A percentile compares a stretch with the other conserved stretches of the same genome.
phyloP scores from a whole-genome alignment of 2,113 vertebrate genomes.

The Nestor notabilis region DNA sequence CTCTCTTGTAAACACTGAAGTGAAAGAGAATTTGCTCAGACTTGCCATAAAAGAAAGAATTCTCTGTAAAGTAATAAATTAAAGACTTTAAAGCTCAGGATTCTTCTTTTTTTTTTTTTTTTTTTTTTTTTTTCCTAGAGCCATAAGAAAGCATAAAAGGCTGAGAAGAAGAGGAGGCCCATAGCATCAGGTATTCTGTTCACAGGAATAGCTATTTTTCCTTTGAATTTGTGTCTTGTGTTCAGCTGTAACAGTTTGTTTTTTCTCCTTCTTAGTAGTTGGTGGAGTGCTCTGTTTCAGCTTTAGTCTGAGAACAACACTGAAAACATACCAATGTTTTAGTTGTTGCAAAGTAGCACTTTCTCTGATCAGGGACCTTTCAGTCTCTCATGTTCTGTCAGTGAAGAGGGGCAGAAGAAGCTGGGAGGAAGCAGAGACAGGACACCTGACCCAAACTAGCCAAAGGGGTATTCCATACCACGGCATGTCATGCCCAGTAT shows the following conservation, averaged over 20 bases:
- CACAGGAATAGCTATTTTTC: background rate
- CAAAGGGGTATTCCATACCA: background rate
- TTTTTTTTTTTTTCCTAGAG: accelerated
- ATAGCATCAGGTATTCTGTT: background rate
- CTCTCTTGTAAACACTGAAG: background rate
- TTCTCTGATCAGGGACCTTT: background rate
- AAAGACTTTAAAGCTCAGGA: background rate
- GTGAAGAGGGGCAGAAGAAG: too few species aligned
- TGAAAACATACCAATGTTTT: background rate
- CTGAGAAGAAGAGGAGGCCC: background rate
- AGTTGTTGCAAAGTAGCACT: background rate
- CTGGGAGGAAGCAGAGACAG: background rate
- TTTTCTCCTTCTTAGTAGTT: background rate
- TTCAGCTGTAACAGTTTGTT: background rate
- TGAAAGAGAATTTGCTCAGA: background rate
- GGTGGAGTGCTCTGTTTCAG: background rate
- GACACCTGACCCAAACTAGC: background rate
- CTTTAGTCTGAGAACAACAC: background rate
- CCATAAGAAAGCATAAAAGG: background rate
- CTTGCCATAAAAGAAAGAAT: background rate
- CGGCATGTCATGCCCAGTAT: background rate
- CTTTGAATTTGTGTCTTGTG: background rate
- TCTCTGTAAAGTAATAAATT: background rate
- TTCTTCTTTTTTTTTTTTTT: background rate
- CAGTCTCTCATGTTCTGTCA: background rate